Evolutionary conservation across 2,888 invertebrate genomes (phyloP), one percentile per base, ranked within the genome.

Genomic region (Lasius platythorax): DNA sequence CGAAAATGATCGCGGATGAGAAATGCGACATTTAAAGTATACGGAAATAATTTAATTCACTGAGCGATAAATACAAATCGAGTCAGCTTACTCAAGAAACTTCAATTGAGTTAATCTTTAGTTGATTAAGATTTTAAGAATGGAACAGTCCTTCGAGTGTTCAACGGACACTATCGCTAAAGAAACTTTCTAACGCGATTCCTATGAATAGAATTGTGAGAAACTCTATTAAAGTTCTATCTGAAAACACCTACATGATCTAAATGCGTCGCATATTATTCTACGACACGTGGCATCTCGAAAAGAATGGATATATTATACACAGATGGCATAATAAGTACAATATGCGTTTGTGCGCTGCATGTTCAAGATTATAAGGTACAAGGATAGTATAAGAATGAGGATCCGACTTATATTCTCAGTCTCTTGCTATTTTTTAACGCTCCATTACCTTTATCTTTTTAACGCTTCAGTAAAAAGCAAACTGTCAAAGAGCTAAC

Each of bases 241-340:
- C 30, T 46, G 43, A 61, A 63, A 74, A 43, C 37, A 37, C 12
- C 12, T 37, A 64, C 28, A 18, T 37, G 18, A 64, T 75, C 23
- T 50, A 74, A 6, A 46, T 46, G 58, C 30, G 46, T 63, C 15
- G 30, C n/a, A 6, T 18, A 61, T 63, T 46, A 74, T 46, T 6
- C 74, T 30, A 28, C 9, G 15, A 61, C 63, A 63, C 46, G 74
- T 74, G 58, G 9, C 73, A 28, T 58, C n/a, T 30, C 43, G 33
- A 63, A 37, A 15, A n/a, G 63, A 46, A 43, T 12, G 23, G 12
- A 46, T 63, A 11, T 33, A 40, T 58, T 37, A 37, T 30, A 46
- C 12, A 15, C n/a, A n/a, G 4, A 43, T 46, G n/a, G 12, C n/a
- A 74, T 74, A 73, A 73, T 37, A 74, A 63, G 30, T 46, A 33